Base-by-base conservation (phyloP, 2,888 invertebrate genomes). In the Lathronympha strigana region DNA sequence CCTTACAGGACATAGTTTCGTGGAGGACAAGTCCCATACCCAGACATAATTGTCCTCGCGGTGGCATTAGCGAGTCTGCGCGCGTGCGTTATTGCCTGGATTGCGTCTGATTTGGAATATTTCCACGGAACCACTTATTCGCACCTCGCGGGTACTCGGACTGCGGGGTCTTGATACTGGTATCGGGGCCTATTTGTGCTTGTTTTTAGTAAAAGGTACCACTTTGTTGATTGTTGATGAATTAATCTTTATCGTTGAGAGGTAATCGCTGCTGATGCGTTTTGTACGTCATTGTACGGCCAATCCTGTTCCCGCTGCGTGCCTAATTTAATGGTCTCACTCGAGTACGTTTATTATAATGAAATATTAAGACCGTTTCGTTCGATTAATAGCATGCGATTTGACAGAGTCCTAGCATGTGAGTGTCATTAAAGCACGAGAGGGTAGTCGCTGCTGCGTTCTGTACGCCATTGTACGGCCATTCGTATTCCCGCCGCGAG, bases 121-220 rank as follows among this genome's bases (percentile, higher is more conserved):
- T 92, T 91, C 82, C 91, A 91, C 90, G 90, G 82, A 90, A 88
- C 87, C 90, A 90, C 90, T 91, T 90, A 91, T 86, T 85, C 88
- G 85, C 84, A 85, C 84, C 87, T 89, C 61, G 66, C 66, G 53
- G 61, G 38, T 47, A 64, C n/a, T 21, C 5, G 68, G 77, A 68
- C 69, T 69, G 63, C 62, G 66, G 73, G 68, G 75, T 82, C 76
- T 86, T 85, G 84, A 84, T 85, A 74, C 73, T 81, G 11, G 33
- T 11, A 13, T 25, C 25, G 6, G 25, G 4, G 25, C 6, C 3
- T 4, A 25, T 25, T 4, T 3, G 4, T 25, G 6, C 6, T 4
- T 6, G 25, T 3, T 25, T 25, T 4, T 25, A n/a, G 25, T 4
- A 25, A 25, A 4, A 25, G 25, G 6, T 33, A 33, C 9, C 9